Evolutionary conservation across 2,888 invertebrate species (phyloP).

Genomic region (Polymixis flavicincta): DNA sequence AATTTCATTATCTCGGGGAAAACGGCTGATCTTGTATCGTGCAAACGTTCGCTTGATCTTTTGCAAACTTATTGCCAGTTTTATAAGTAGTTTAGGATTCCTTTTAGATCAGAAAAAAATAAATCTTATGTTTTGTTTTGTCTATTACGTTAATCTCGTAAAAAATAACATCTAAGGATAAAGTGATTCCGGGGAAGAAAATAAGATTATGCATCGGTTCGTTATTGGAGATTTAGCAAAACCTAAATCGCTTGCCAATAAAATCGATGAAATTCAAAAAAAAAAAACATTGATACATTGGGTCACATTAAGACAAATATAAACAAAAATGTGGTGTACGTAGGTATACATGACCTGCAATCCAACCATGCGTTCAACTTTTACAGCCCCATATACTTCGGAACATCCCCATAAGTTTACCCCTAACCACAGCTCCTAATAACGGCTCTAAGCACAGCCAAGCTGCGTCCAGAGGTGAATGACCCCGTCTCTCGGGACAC

Average conservation of each 20-base stretch:
- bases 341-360: slow-evolving; percentile 46
- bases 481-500: slow-evolving; percentile 86
- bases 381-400: slow-evolving; percentile 61
- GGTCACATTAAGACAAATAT: background rate
- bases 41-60: slow-evolving; percentile 2
- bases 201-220: background rate
- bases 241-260: background rate
- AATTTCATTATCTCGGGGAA: slow-evolving; percentile 62
- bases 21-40: slow-evolving; percentile 26
- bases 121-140: background rate
- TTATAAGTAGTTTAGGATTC: background rate
- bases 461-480: slow-evolving; percentile 78
- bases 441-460: slow-evolving; percentile 73
- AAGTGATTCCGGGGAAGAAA: background rate
- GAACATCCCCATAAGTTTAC: slow-evolving; percentile 70
- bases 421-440: slow-evolving; percentile 71
- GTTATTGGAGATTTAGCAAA: slow-evolving; percentile 3
- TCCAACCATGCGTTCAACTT: slow-evolving; percentile 52
- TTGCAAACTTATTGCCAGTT: slow-evolving; percentile 10
- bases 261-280: background rate
- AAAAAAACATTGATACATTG: accelerated
- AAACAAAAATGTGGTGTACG: background rate
- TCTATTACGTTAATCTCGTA: background rate
- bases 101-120: background rate
- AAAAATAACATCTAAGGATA: background rate